Percentiles rank a stretch among this genome's conserved stretches.
Evolutionary conservation across 2,888 invertebrate species (phyloP).

Genomic region (Rhamphomyia laevipes): DNA sequence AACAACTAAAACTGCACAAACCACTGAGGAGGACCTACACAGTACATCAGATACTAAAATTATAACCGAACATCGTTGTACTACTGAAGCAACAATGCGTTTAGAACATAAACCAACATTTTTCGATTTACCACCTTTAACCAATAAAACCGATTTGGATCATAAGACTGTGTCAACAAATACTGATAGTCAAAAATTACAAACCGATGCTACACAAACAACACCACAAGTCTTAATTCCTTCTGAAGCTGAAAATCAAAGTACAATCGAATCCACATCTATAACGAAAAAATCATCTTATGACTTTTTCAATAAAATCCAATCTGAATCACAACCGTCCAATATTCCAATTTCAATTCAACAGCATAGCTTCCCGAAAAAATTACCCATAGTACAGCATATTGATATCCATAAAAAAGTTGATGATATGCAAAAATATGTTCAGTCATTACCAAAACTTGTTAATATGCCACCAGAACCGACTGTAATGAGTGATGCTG

Average conservation of each 20-base stretch:
- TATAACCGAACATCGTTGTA: conserved; percentile 38
- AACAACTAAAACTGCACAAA: conserved; percentile 26
- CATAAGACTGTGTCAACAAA: conserved; percentile 18
- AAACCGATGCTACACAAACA: conserved; percentile 24
- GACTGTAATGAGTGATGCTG: conserved; percentile 21
- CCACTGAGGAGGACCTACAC: conserved; percentile 31
- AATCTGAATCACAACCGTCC: conserved; percentile 11
- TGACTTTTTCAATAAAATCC: conserved; percentile 54
- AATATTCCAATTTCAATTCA: conserved; percentile 4
- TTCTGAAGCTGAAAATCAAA: background rate
- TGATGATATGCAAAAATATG: conserved; percentile 13
- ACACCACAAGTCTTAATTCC: conserved; percentile 23
- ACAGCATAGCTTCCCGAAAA: conserved; percentile 12
- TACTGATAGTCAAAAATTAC: conserved; percentile 18
- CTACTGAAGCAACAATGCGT: conserved; percentile 39
- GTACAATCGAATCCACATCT: conserved; percentile 41
- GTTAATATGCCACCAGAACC: conserved; percentile 10
- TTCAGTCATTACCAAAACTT: background rate
- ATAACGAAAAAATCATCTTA: conserved; percentile 46
- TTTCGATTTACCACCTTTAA: conserved; percentile 30
- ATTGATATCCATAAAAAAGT: conserved; percentile 15
- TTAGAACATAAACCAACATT: conserved; percentile 36
- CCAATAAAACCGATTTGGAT: conserved; percentile 10
- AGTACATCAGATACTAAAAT: conserved; percentile 37
- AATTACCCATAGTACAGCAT: conserved; percentile 18